Evolutionary conservation across 2,888 invertebrate species (phyloP).

Genomic region (Acrocyrtus sp.): DNA sequence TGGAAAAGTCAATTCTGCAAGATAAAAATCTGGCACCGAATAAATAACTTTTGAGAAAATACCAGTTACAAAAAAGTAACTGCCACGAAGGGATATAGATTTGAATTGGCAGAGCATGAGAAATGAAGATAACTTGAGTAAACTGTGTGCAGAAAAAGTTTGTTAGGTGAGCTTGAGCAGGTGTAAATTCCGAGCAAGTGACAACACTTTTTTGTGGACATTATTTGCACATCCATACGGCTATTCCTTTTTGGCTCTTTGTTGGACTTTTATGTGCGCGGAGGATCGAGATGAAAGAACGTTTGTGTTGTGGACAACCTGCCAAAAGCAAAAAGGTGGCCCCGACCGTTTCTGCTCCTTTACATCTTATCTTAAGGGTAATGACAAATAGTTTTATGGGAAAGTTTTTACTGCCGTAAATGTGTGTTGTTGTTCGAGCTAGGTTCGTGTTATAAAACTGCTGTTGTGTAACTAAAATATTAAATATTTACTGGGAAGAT

Average conservation of each 20-base stretch:
- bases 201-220: not conserved
- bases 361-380: slow-evolving; percentile 60
- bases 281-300: slow-evolving; percentile 57
- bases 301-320: slow-evolving; percentile 59
- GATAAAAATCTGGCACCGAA: too few relatives aligned
- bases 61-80: too few relatives aligned
- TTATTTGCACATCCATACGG: not conserved
- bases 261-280: not conserved
- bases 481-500: too few relatives aligned
- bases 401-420: not conserved
- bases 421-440: too few relatives aligned
- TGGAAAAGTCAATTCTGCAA: not conserved
- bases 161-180: not conserved
- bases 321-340: slow-evolving; percentile 57
- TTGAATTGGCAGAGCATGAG: too few relatives aligned
- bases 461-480: too few relatives aligned
- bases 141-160: not conserved
- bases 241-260: not conserved
- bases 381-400: slow-evolving; percentile 6
- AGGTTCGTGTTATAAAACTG: too few relatives aligned
- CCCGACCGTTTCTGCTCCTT: slow-evolving; percentile 60
- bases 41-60: too few relatives aligned
- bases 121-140: too few relatives aligned
- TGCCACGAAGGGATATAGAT: too few relatives aligned
- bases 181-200: not conserved